phyloP scores from a whole-genome alignment of 2,888 invertebrate species.

The Scaptomyza cyrtandrae region DNA sequence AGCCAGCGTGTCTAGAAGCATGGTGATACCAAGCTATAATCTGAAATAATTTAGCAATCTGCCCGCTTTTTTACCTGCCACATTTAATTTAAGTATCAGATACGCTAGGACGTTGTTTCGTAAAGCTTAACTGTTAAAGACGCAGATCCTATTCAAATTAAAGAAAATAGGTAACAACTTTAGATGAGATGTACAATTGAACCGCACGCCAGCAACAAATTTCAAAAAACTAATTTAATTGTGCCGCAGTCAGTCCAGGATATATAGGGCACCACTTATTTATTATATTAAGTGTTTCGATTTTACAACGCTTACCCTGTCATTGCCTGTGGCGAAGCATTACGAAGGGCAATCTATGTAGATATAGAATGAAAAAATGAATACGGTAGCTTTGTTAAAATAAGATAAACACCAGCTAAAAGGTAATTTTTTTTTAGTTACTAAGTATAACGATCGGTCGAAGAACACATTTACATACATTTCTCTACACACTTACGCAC shows the following conservation, averaged over 20 bases:
- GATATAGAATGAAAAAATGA: no score
- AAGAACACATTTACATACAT: no score
- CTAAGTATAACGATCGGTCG: no score
- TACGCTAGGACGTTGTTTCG: slow-evolving; percentile 20
- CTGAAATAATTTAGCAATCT: slow-evolving; percentile 84
- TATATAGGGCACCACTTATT: no score
- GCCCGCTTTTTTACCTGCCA: slow-evolving; percentile 84
- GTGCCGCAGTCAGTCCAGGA: background rate
- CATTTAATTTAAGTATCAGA: slow-evolving; percentile 81
- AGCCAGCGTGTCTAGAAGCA: slow-evolving; percentile 46
- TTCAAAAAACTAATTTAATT: background rate
- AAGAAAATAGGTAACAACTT: slow-evolving; percentile 22
- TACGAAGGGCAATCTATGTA: no score
- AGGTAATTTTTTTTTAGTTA: no score
- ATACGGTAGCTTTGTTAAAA: no score
- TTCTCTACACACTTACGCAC: no score
- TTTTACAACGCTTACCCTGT: no score
- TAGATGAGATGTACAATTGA: slow-evolving; percentile 1
- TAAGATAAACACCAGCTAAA: no score
- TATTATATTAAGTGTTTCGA: no score
- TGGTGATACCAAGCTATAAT: slow-evolving; percentile 45
- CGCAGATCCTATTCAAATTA: slow-evolving; percentile 28
- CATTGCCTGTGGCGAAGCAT: no score
- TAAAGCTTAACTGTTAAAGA: slow-evolving; percentile 19
- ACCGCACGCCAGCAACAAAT: slow-evolving; percentile 13